Evolutionary conservation across 2,888 invertebrate species (phyloP).

Genomic region (Caenorhabditis uteleia): DNA sequence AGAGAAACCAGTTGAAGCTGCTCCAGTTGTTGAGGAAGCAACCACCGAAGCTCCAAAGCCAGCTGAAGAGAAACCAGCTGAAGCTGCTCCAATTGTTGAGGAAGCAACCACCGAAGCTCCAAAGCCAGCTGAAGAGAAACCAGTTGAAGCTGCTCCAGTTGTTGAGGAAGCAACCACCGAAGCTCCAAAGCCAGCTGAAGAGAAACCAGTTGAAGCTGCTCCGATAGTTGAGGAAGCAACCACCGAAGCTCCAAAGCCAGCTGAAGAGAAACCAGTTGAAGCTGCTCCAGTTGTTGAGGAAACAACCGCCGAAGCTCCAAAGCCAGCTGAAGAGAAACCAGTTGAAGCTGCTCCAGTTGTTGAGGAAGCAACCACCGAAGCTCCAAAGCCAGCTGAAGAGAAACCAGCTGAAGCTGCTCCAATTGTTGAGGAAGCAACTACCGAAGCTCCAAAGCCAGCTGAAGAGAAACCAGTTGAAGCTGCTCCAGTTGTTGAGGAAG

Average conservation of each 20-base stretch:
- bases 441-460: conserved; percentile 1
- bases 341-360: conserved; percentile 8
- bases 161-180: too few species aligned
- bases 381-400: conserved; percentile 8
- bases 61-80: neutral
- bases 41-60: neutral
- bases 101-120: too few species aligned
- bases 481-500: neutral
- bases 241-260: neutral
- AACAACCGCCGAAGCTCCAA: neutral
- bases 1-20: conserved; percentile 5
- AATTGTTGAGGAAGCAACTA: conserved; percentile 3
- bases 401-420: conserved; percentile 3
- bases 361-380: conserved; percentile 4
- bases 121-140: conserved; percentile 5
- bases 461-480: conserved; percentile 6
- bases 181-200: conserved; percentile 6
- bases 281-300: neutral
- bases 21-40: too few species aligned
- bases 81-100: neutral
- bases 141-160: conserved; percentile 2
- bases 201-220: conserved; percentile 7
- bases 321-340: conserved; percentile 6
- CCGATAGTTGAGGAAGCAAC: too few species aligned
- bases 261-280: conserved; percentile 8